Evolutionary conservation across 2,797 vertebrate species (phyloP), one percentile per base, ranked within the genome.

Genomic region (Fundulus diaphanus): DNA sequence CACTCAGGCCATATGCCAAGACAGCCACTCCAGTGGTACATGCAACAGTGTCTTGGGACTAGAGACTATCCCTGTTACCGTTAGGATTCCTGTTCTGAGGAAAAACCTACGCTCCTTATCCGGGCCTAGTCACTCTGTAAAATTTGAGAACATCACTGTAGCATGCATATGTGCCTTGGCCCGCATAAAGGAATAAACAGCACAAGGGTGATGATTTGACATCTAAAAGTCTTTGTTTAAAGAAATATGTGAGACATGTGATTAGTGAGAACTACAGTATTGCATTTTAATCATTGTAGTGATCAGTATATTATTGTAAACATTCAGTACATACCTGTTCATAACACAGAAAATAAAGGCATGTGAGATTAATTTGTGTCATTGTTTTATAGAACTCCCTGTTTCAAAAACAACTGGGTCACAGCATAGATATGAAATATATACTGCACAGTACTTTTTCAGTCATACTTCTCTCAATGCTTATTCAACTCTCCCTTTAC

Each of bases 91-190:
- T 0, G 94, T 96, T 44, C 93, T 96, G 29, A 91, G 89, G 85
- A 94, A 92, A 69, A 94, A 94, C 85, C 84, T 90, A 9, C 79
- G 29, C 75, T 95, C 94, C 81, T 92, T 90, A 83, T 85, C 92
- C 12, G 75, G 79, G 0, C 51, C 89, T 56, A 91, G 86, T 72
- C 94, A 92, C 87, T 92, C 94, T 4, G 77, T 96, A 74, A 94
- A 96, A 63, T 95, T 92, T 61, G 94, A 96, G 85, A 73, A 93
- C n/a, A 88, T 96, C 74, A 95, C 89, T 51, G 90, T 96, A 7
- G 95, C 95, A 0, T 96, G 95, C 84, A 80, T 96, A 89, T 96
- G 95, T 80, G 95, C 94, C 2, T 86, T 89, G 22, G 85, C 95
- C 70, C 89, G 95, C 59, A 72, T 87, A 89, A 51, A 92, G 29